phyloP scores from a whole-genome alignment of 2,113 vertebrate genomes.

The Daboia siamensis region DNA sequence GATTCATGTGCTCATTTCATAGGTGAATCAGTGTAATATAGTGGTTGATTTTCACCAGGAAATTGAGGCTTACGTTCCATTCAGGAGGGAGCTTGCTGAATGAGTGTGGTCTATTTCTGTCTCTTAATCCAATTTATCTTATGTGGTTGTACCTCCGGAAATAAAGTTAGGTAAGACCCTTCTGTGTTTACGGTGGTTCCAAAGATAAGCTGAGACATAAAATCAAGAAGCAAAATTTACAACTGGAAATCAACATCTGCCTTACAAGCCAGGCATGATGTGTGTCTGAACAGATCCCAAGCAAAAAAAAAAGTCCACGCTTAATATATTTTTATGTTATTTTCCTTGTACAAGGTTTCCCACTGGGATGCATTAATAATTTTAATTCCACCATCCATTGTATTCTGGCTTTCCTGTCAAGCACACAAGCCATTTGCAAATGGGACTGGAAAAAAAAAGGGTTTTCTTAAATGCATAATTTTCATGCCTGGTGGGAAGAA shows the following conservation, averaged over 20 bases:
- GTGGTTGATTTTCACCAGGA: neutral
- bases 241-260: neutral
- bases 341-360: neutral
- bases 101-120: neutral
- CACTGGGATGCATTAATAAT: neutral
- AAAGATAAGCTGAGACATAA: neutral
- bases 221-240: neutral
- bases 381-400: neutral
- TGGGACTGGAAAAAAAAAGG: neutral
- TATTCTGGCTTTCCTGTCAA: neutral
- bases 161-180: neutral
- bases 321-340: neutral
- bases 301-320: neutral
- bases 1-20: neutral
- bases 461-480: neutral
- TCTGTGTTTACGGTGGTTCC: neutral
- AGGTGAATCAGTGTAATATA: neutral
- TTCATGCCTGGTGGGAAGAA: neutral
- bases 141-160: neutral
- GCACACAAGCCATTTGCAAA: neutral
- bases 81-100: neutral
- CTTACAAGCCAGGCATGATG: neutral
- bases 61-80: neutral
- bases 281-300: neutral
- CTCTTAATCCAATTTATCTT: neutral